Base-by-base conservation (phyloP, 2,113 vertebrate genomes). In the Etia nguti region DNA sequence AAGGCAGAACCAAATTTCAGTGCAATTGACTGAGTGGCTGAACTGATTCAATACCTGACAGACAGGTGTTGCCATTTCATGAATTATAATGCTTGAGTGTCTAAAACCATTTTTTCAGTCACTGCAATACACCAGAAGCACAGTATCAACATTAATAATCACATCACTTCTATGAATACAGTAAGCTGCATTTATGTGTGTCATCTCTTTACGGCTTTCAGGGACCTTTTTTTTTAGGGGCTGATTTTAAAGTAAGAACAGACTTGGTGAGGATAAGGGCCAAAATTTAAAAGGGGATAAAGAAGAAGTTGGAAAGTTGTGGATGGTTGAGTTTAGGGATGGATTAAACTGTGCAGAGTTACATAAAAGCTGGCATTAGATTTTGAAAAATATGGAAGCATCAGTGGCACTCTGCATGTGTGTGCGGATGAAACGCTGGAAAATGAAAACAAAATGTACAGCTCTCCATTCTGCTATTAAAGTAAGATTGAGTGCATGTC, bases 361-460 rank as follows among this genome's bases (percentile, higher is more conserved):
- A 83, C 22, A 86, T 86, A 80, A 89, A 91, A 7, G 9, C 81
- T 54, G 41, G 56, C 5, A 26, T 82, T 87, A 50, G 87, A 85
- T 50, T 62, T 43, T 9, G 34, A 79, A n/a, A 68, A 70, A 29
- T 79, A 16, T 59, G 56, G 31, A 77, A 29, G 55, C 16, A n/a
- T 79, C 2, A 9, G n/a, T 38, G 50, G n/a, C 43, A 15, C 38
- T 77, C 18, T 43, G 43, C 9, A 18, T 85, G 43, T 80, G 68
- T 36, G 65, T 70, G 29, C 81, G 13, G n/a, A 52, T n/a, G 38
- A 55, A 31, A 79, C 11, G 77, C 43, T 10, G 56, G 22, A 85
- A 50, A 81, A 50, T 8, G 16, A 80, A 82, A 85, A 81, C 60
- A 70, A 84, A 82, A 62, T 59, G 77, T 87, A 5, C 55, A 75